phyloP scores from a whole-genome alignment of 1,140 invertebrate species.

The Centruroides vittatus region DNA sequence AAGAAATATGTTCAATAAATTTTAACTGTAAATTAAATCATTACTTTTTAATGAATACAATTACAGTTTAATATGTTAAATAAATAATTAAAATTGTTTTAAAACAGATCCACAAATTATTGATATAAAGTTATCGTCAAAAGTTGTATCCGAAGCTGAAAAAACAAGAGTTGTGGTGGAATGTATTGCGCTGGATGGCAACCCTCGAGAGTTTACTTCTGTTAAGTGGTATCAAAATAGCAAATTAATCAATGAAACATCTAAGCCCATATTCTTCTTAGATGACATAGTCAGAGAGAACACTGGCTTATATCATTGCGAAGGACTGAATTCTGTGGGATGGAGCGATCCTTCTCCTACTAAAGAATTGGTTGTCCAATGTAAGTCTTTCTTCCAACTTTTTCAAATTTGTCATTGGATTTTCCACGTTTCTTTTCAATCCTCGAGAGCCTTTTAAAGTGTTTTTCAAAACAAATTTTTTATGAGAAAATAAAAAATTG shows the following conservation, averaged over 20 bases:
- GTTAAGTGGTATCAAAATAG: conserved; percentile 21
- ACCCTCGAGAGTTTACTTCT: conserved; percentile 16
- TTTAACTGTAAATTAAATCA: neutral
- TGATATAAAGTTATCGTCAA: conserved; percentile 11
- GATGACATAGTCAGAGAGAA: conserved; percentile 5
- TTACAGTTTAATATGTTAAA: neutral
- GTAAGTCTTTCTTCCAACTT: conserved; percentile 11
- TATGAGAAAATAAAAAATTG: neutral
- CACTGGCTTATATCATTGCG: conserved; percentile 20
- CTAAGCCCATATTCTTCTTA: conserved; percentile 8
- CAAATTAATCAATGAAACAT: conserved; percentile 16
- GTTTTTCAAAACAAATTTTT: neutral
- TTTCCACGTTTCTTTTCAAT: too few species aligned
- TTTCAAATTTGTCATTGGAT: too few species aligned
- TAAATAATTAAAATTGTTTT: neutral
- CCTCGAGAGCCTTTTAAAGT: neutral
- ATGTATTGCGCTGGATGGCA: conserved; percentile 18
- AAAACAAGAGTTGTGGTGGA: conserved; percentile 12
- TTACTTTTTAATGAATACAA: too few species aligned
- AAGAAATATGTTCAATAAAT: neutral
- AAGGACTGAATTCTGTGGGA: conserved; percentile 17
- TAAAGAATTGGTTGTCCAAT: conserved; percentile 17
- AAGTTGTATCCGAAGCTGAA: conserved; percentile 14
- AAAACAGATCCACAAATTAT: conserved; percentile 20
- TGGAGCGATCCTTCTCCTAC: conserved; percentile 14